Base-by-base conservation (phyloP, 1,140 invertebrate genomes). In the Aphaenogaster ashmeadi region DNA sequence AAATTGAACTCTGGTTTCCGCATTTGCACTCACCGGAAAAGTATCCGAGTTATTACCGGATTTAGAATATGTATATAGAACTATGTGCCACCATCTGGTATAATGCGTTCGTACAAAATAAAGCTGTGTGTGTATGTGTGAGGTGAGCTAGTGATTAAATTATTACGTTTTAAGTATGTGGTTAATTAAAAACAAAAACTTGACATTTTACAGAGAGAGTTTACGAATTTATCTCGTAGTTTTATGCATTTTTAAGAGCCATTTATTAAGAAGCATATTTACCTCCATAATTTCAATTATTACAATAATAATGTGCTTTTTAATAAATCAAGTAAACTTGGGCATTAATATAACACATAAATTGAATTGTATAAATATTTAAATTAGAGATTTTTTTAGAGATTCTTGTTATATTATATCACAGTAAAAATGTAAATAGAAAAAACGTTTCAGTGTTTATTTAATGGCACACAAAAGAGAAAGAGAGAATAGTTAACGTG, bases 1-100 rank as follows among this genome's bases (percentile, higher is more conserved):
- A 47, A 66, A 79, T 79, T 78, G 41, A 78, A 78, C 6, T 47
- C 27, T 64, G 18, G 44, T 50, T 79, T 66, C 60, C 18, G 27
- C 44, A 33, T 38, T 78, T 64, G 41, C 9, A n/a, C 15, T 50
- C 27, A 21, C 5, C 58, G 18, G 27, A 66, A 66, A 66, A 66
- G 38, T 60, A 77, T 58, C 15, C 54, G 38, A 75, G 38, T 75
- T 60, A 75, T 7, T 60, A 60, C 7, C 54, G 38, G 13, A 58
- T 75, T 41, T 75, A 75, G 21, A 75, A 54, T 52, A 36, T 36
- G 9, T 52, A 52, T 33, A 18, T 9, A 64, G 13, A 36, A 36
- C 13, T 18, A 64, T 38, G 33, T 15, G 6, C 18, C 6, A 64
- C 60, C 33, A 64, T 36, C 33, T 62, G 13, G 33, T 36, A 18